Evolutionary conservation across 2,113 vertebrate genomes (phyloP).

Genomic region (Struthio camelus): DNA sequence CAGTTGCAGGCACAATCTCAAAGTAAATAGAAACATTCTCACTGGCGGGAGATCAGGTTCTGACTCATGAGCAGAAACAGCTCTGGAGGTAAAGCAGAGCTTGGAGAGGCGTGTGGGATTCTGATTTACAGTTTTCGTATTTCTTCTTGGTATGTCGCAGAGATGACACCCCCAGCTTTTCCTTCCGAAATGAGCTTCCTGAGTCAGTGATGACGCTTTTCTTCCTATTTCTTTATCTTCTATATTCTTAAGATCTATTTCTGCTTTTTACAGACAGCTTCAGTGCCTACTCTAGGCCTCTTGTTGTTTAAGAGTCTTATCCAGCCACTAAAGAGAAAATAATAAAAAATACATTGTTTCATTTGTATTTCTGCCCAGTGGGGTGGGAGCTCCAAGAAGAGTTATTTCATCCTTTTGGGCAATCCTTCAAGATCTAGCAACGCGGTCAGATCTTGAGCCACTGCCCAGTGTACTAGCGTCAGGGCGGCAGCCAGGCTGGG

Average conservation of each 20-base stretch:
- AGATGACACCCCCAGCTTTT: constrained; percentile 30
- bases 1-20: constrained; percentile 61
- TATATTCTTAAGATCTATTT: neutral
- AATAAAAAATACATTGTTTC: neutral
- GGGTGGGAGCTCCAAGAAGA: neutral
- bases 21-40: constrained; percentile 70
- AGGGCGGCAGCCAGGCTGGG: neutral
- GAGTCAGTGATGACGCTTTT: neutral
- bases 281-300: neutral
- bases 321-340: neutral
- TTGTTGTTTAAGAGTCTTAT: constrained; percentile 25
- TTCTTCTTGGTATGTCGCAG: constrained; percentile 15
- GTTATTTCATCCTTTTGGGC: neutral
- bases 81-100: constrained; percentile 61
- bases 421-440: neutral
- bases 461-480: fast-evolving
- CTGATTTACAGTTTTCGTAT: constrained; percentile 57
- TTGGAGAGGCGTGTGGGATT: constrained; percentile 15
- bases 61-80: constrained; percentile 58
- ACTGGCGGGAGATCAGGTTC: constrained; percentile 43
- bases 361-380: constrained; percentile 20
- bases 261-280: neutral
- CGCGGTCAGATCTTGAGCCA: neutral
- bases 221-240: neutral
- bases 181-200: neutral